Evolutionary conservation across 2,888 invertebrate species (phyloP).

Genomic region (Hydropsyche betteni): DNA sequence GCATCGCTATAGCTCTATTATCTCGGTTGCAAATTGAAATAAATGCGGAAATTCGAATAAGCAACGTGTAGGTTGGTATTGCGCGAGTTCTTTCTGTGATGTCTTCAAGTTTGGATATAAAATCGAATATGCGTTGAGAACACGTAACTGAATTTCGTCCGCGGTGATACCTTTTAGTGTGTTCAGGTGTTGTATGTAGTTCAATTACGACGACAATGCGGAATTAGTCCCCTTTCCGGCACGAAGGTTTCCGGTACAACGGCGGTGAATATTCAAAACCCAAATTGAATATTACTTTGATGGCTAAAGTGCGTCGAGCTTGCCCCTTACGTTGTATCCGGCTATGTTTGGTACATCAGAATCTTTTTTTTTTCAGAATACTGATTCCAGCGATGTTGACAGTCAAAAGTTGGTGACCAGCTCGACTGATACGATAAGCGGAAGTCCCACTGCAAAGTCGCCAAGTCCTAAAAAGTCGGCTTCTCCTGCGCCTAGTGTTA

Average conservation of each 20-base stretch:
- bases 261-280: background rate
- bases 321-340: background rate
- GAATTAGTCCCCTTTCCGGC: conserved; percentile 15
- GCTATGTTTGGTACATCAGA: background rate
- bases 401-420: conserved; percentile 50
- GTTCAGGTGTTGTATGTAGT: background rate
- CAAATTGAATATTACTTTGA: conserved; percentile 23
- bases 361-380: conserved; percentile 56
- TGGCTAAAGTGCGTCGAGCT: background rate
- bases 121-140: no score
- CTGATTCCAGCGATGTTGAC: conserved; percentile 63
- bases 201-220: conserved; percentile 6
- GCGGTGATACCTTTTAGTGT: background rate
- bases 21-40: no score
- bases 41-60: no score
- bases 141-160: no score
- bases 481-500: conserved; percentile 55
- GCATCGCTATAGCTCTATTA: no score
- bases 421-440: conserved; percentile 47
- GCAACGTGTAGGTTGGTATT: no score
- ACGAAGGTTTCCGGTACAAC: background rate
- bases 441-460: conserved; percentile 30
- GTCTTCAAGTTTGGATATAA: no score
- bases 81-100: no score
- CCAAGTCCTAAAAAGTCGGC: conserved; percentile 39